Base-by-base conservation (phyloP, 2,113 vertebrate species). In the Peromyscus leucopus region DNA sequence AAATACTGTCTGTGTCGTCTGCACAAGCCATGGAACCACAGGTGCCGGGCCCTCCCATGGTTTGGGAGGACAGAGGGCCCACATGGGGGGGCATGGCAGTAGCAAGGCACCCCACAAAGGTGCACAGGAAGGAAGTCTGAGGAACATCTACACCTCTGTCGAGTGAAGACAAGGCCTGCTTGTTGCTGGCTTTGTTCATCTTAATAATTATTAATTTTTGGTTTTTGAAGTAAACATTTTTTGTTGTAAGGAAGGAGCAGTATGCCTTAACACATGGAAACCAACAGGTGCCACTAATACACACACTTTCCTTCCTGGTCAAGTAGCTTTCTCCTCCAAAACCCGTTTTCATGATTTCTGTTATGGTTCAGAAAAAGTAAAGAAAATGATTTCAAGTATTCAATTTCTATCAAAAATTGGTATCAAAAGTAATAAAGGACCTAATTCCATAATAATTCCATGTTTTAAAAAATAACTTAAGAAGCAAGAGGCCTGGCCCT, bases 401-500 rank as follows among this genome's bases (percentile, higher is more conserved):
- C 96, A 95, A 96, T 97, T 97, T 95, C 94, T 98, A 97, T 97
- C 96, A 94, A 96, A 98, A 94, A 91, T 86, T 75, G 90, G 96
- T 98, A 98, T 98, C 95, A 98, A 98, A 98, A 98, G 96, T 98
- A 94, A 98, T 97, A 97, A 93, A 95, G 84, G 96, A 98, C 97
- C 89, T 24, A 96, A 94, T 98, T 97, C 95, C 96, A 98, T 72
- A 72, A 95, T 67, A 95, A 97, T 96, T 90, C 97, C 79, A 95
- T 2, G 2, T 98, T 97, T 95, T 96, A 94, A 97, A 98, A 97
- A 99, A 98, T 98, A 98, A 98, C 97, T 99, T 98, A 99, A 63
- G 94, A 96, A 98, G 95, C 55, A 26, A 96, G 94, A 97, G 79
- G 90, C 96, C 94, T 90, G 79, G 97, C 72, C 96, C 97, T 98